Evolutionary conservation across 35 echinoderm and acorn worm species (phyloP).

Genomic region (Diadema setosum): DNA sequence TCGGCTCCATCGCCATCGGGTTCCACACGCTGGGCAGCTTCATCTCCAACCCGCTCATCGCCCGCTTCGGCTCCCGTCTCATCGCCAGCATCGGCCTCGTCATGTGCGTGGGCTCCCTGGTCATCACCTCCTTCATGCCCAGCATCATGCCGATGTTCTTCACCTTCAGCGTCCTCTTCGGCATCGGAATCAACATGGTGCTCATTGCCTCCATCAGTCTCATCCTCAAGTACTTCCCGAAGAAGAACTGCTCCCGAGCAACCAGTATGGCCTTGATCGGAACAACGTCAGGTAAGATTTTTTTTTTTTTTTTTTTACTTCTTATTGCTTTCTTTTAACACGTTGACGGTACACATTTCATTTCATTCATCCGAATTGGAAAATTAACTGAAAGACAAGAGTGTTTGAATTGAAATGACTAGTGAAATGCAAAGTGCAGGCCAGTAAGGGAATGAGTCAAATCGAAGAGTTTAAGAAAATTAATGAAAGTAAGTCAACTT

Average conservation of each 20-base stretch:
- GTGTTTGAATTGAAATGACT: too few species aligned
- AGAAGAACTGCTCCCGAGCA: constrained; percentile 73
- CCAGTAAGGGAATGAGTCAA: too few species aligned
- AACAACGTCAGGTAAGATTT: constrained; percentile 53
- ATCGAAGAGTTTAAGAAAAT: too few species aligned
- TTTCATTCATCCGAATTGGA: too few species aligned
- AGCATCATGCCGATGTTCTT: constrained; percentile 54
- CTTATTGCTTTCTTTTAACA: not conserved
- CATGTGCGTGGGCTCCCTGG: constrained; percentile 48
- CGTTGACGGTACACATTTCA: too few species aligned
- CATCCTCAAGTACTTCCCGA: constrained; percentile 79
- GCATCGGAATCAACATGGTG: constrained; percentile 79
- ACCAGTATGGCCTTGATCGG: constrained; percentile 73
- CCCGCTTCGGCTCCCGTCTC: constrained; percentile 38
- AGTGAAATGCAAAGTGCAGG: too few species aligned
- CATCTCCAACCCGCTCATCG: constrained; percentile 64
- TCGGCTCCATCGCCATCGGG: constrained; percentile 89
- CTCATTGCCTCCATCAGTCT: constrained; percentile 80
- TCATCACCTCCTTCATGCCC: constrained; percentile 63
- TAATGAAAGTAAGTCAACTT: too few species aligned
- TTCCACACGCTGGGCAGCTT: constrained; percentile 82
- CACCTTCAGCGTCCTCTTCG: constrained; percentile 75
- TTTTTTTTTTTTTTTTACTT: not conserved
- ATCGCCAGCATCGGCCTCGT: constrained; percentile 60
- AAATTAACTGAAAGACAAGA: too few species aligned